Evolutionary conservation across 2,888 invertebrate genomes (phyloP), one percentile per base, ranked within the genome.

Genomic region (Cinara cedri): DNA sequence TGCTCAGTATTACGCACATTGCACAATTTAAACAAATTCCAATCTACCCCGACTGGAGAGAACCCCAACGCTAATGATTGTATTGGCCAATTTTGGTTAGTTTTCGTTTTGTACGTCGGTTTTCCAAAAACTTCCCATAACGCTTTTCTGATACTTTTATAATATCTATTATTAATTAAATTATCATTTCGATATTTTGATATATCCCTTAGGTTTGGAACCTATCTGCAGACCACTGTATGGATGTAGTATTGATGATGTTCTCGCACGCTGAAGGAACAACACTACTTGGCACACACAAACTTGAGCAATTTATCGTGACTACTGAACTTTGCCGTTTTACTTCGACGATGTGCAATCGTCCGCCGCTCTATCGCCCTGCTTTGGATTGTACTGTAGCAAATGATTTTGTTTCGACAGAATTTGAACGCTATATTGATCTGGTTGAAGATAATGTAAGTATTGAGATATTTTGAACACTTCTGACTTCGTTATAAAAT

Each of bases 201-300:
- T 60, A 3, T 63, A 19, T 34, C 6, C 6, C 72, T n/a, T 42
- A 82, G 82, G 76, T 82, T 14, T 82, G 82, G 82, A 82, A 82
- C 26, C 78, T 82, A 49, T 82, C 81, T 65, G 82, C 81, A 70
- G 76, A 81, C 46, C 81, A 82, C 74, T 81, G 78, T 70, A 82
- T 82, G 82, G 82, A 82, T 62, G 82, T 82, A 21, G 81, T 82
- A 24, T 78, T 82, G 63, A 82, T 82, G 82, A 82, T 82, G 82
- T 78, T 82, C 68, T 82, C 82, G 6, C 81, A 81, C 4, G 78
- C 82, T 0, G 81, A 82, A 62, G 82, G 82, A 14, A 81, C 82
- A 49, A 81, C 82, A 57, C 62, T 82, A 62, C 78, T 82, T 21
- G 82, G 82, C 51, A 82, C 82, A 24, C 81, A 81, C 34, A 82